Conservation (phyloP, 1,140 invertebrate genomes). For the Panagrolaimus sp. region DNA sequence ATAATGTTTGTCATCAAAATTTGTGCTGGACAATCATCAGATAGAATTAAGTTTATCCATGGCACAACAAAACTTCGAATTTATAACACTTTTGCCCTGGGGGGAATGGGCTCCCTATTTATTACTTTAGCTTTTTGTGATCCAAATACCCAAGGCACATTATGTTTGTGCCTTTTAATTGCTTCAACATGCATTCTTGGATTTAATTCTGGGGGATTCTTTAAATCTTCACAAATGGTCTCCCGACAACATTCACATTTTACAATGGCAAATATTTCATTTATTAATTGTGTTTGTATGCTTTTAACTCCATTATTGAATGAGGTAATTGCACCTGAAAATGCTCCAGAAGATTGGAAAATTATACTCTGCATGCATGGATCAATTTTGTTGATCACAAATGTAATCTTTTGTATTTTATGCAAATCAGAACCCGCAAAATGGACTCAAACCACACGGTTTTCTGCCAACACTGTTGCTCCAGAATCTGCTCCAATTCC, state of each 20-base stretch:
- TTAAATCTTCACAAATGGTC: conserved; percentile 49
- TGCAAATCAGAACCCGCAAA: conserved; percentile 43
- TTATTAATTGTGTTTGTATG: conserved; percentile 58
- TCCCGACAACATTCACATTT: conserved; percentile 58
- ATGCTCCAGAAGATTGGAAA: conserved; percentile 31
- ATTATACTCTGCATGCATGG: conserved; percentile 55
- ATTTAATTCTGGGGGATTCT: conserved; percentile 49
- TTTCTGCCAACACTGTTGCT: too few relatives aligned
- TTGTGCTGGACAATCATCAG: conserved; percentile 44
- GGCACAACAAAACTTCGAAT: conserved; percentile 45
- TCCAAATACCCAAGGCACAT: conserved; percentile 14
- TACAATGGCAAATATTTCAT: conserved; percentile 56
- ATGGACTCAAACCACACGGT: conserved; percentile 37
- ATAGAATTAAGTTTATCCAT: conserved; percentile 37
- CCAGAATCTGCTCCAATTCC: too few relatives aligned
- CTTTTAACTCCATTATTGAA: conserved; percentile 49
- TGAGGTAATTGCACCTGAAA: conserved; percentile 50
- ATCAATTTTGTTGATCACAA: conserved; percentile 42
- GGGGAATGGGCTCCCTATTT: conserved; percentile 50
- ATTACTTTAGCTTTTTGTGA: conserved; percentile 49
- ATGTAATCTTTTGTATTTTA: conserved; percentile 52
- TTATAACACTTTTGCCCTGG: conserved; percentile 47
- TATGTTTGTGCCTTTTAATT: conserved; percentile 34
- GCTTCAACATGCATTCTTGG: conserved; percentile 47
- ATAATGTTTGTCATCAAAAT: conserved; percentile 57